Percentiles rank a stretch among this genome's conserved stretches.
These are phyloP conservation scores for Cyrtorhinus lividipennis DNA, from an alignment of 1,140 invertebrate genomes.

Conservation along the genomic window DNA sequence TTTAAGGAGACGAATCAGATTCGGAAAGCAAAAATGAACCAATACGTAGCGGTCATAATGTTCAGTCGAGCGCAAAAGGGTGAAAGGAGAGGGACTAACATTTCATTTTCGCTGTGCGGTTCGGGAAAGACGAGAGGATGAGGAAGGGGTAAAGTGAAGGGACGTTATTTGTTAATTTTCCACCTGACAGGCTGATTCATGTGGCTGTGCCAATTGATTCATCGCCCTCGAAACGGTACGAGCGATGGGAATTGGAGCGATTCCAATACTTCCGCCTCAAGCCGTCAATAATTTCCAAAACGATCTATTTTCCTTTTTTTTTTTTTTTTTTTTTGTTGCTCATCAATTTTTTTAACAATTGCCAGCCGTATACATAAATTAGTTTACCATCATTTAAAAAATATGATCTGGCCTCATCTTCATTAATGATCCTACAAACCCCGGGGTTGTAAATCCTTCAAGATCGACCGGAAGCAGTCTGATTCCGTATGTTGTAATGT, in stretches of 20 bases:
- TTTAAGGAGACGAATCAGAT: background rate
- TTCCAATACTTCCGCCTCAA: background rate
- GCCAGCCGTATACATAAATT: too few species aligned
- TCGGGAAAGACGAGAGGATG: background rate
- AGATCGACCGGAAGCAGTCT: too few species aligned
- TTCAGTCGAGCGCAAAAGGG: background rate
- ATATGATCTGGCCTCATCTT: too few species aligned
- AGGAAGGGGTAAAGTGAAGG: background rate
- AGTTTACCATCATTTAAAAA: too few species aligned
- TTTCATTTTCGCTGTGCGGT: background rate
- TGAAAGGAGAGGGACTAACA: background rate
- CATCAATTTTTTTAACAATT: too few species aligned
- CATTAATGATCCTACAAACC: too few species aligned
- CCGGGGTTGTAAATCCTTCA: too few species aligned
- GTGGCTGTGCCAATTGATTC: background rate
- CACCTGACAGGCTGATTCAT: conserved; percentile 8
- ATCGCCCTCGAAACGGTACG: background rate
- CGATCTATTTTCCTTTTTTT: too few species aligned
- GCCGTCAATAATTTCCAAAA: too few species aligned
- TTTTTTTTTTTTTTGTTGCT: too few species aligned
- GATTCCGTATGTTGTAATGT: too few species aligned
- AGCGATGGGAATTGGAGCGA: background rate
- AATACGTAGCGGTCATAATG: background rate
- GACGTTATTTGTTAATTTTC: conserved; percentile 7
- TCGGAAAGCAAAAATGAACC: background rate